Evolutionary conservation across 92 coral and sea anemone species (phyloP).

Genomic region (Bergia puertoricense): DNA sequence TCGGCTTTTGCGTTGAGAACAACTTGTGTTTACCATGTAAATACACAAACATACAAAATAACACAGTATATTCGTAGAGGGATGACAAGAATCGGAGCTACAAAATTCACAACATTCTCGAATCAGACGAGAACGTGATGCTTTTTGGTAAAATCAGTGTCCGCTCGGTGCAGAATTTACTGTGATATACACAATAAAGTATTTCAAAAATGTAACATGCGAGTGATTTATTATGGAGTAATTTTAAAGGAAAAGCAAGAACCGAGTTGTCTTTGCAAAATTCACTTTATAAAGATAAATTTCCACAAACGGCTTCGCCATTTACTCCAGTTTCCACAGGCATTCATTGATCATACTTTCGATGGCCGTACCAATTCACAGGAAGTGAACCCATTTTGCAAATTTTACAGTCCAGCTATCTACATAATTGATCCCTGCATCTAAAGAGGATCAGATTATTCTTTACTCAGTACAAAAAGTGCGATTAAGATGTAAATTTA

Average conservation of each 20-base stretch:
- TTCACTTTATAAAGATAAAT: neutral
- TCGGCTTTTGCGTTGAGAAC: neutral
- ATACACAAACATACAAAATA: neutral
- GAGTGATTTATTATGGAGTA: constrained; percentile 20
- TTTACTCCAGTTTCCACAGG: neutral
- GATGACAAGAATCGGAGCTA: neutral
- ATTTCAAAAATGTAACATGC: constrained; percentile 3
- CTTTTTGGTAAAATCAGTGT: neutral
- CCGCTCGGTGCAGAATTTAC: neutral
- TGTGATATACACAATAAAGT: neutral
- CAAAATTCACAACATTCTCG: neutral
- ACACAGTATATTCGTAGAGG: neutral
- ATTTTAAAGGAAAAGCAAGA: neutral
- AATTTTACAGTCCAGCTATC: neutral
- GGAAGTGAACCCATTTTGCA: constrained; percentile 21
- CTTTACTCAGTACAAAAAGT: constrained; percentile 11
- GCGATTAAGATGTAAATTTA: constrained; percentile 32
- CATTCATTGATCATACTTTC: neutral
- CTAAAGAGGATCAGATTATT: neutral
- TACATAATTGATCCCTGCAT: neutral
- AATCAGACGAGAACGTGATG: neutral
- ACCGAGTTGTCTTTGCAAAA: neutral
- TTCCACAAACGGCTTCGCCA: neutral
- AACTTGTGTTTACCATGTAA: neutral
- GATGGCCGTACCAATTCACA: constrained; percentile 9